Conservation (phyloP, 1,140 invertebrate genomes). For the Yoshiicerus persimilis region DNA sequence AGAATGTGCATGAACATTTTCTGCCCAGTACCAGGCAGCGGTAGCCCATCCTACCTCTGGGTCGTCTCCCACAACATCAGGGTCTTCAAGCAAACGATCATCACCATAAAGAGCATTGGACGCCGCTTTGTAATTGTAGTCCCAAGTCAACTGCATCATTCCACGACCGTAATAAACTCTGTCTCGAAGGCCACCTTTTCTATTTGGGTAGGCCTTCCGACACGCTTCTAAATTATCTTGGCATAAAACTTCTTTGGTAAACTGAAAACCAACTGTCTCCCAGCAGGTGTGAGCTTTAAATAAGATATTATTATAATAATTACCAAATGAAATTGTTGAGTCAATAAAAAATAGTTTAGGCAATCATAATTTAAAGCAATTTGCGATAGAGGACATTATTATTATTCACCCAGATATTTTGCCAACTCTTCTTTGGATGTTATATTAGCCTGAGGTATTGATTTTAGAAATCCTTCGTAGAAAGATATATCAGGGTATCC, state of each 20-base stretch:
- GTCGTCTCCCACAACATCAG: slow-evolving; percentile 25
- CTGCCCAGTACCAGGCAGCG: slow-evolving; percentile 35
- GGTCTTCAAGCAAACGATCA: slow-evolving; percentile 23
- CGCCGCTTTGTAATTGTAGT: slow-evolving; percentile 38
- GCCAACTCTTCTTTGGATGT: background rate
- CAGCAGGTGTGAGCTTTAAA: slow-evolving; percentile 24
- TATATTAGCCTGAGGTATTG: slow-evolving; percentile 17
- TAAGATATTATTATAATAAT: no score
- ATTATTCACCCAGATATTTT: slow-evolving; percentile 2
- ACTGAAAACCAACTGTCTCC: slow-evolving; percentile 30
- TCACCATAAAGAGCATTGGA: slow-evolving; percentile 11
- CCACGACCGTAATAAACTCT: slow-evolving; percentile 41
- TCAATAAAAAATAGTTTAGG: no score
- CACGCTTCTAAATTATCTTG: slow-evolving; percentile 5
- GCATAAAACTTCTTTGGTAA: slow-evolving; percentile 24
- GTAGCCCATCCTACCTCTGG: slow-evolving; percentile 25
- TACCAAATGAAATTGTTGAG: no score
- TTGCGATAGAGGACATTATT: no score
- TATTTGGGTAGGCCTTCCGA: background rate
- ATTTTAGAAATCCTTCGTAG: slow-evolving; percentile 33
- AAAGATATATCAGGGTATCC: background rate
- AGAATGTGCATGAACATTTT: slow-evolving; percentile 26
- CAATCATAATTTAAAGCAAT: no score
- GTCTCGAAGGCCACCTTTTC: background rate
- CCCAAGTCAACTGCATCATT: slow-evolving; percentile 28